Conservation (phyloP, 1,140 invertebrate genomes). For the Sitodiplosis mosellana region DNA sequence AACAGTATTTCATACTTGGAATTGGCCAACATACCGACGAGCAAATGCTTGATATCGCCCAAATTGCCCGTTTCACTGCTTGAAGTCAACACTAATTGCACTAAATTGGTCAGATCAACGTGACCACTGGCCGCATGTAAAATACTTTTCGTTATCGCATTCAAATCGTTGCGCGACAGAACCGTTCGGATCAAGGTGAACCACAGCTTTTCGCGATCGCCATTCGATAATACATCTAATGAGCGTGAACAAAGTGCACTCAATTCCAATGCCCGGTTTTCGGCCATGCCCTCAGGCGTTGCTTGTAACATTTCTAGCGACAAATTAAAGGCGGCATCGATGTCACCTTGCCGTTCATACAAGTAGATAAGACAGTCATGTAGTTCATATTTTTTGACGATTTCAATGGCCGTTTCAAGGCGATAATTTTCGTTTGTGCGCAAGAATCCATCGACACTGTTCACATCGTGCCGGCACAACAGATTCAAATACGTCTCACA, state of each 20-base stretch:
- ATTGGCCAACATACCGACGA: conserved; percentile 29
- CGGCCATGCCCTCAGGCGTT: conserved; percentile 8
- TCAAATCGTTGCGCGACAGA: conserved; percentile 15
- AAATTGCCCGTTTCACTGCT: conserved; percentile 25
- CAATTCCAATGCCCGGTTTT: conserved; percentile 12
- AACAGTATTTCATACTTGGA: conserved; percentile 26
- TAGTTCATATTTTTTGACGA: conserved; percentile 24
- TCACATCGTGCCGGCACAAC: conserved; percentile 38
- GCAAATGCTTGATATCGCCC: conserved; percentile 28
- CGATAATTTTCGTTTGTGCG: conserved; percentile 13
- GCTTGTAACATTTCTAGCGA: conserved; percentile 20
- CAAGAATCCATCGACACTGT: conserved; percentile 15
- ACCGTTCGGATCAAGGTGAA: conserved; percentile 24
- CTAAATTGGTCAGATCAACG: conserved; percentile 28
- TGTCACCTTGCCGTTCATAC: conserved; percentile 28
- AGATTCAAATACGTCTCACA: conserved; percentile 45
- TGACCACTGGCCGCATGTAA: conserved; percentile 31
- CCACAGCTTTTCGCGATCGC: conserved; percentile 27
- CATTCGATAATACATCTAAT: conserved; percentile 17
- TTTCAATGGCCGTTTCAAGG: conserved; percentile 23
- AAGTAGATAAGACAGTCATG: conserved; percentile 25
- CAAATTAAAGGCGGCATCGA: conserved; percentile 26
- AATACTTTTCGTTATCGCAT: conserved; percentile 22
- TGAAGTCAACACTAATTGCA: conserved; percentile 25
- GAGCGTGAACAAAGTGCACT: conserved; percentile 24